Percentiles rank a stretch among this genome's conserved stretches.
Evolutionary conservation across 2,888 invertebrate genomes (phyloP).

Genomic region (Lottia gigantea): DNA sequence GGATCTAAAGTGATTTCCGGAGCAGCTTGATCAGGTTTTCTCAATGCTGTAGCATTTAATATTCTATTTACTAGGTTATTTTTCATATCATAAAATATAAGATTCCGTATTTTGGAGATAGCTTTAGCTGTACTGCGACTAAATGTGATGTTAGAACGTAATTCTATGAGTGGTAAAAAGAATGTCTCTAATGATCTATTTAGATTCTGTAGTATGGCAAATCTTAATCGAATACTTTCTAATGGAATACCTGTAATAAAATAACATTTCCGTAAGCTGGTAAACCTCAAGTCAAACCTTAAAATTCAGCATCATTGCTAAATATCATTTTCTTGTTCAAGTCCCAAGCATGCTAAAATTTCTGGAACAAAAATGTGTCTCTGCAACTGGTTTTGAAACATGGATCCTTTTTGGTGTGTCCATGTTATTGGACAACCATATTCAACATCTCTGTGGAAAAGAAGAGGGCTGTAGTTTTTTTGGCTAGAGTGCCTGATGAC

Average conservation of each 20-base stretch:
- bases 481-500: too few relatives aligned
- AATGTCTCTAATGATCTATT: conserved; percentile 63
- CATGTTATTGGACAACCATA: too few relatives aligned
- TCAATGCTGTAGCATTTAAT: conserved; percentile 62
- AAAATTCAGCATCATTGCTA: too few relatives aligned
- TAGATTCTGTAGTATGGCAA: conserved; percentile 62
- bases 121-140: conserved; percentile 59
- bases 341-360: too few relatives aligned
- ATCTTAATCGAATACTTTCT: conserved; percentile 62
- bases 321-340: too few relatives aligned
- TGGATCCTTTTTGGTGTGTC: too few relatives aligned
- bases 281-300: too few relatives aligned
- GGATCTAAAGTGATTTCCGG: conserved; percentile 67
- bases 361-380: too few relatives aligned
- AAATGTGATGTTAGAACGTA: conserved; percentile 55
- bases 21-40: conserved; percentile 66
- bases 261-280: background rate
- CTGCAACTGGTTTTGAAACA: too few relatives aligned
- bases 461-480: too few relatives aligned
- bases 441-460: too few relatives aligned
- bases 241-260: conserved; percentile 54
- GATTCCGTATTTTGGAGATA: conserved; percentile 48
- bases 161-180: conserved; percentile 64
- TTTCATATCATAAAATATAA: conserved; percentile 65
- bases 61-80: conserved; percentile 59